Evolutionary conservation across 1,140 invertebrate genomes (phyloP).

Genomic region (Phocides pigmalion): DNA sequence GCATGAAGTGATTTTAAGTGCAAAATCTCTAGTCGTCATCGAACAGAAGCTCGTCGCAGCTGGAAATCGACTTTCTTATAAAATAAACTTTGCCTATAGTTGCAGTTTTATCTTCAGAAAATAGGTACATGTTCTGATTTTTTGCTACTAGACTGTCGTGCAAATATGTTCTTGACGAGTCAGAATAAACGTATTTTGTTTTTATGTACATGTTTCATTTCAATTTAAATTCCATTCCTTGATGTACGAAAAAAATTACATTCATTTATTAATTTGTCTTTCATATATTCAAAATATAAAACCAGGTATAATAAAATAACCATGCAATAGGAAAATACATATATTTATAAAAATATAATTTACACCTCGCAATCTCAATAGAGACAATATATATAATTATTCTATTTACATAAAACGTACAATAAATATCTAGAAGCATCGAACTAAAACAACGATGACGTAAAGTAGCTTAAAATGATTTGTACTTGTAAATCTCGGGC

Average conservation of each 20-base stretch:
- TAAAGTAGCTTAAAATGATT: conserved; percentile 46
- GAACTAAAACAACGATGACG: conserved; percentile 35
- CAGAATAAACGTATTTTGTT: conserved; percentile 42
- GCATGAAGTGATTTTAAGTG: neutral
- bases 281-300: too few species aligned
- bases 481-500: conserved; percentile 41
- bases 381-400: conserved; percentile 57
- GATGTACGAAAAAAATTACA: neutral
- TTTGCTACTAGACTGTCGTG: conserved; percentile 17
- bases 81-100: neutral
- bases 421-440: conserved; percentile 54
- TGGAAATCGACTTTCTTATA: conserved; percentile 16
- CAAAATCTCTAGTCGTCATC: conserved; percentile 13
- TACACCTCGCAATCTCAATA: conserved; percentile 71
- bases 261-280: too few species aligned
- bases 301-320: conserved; percentile 27
- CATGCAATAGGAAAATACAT: conserved; percentile 53
- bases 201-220: conserved; percentile 7
- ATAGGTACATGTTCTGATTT: conserved; percentile 22
- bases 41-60: neutral
- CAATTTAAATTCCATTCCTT: neutral
- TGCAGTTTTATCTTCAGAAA: neutral
- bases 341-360: conserved; percentile 72
- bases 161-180: conserved; percentile 32
- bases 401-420: conserved; percentile 54